Evolutionary conservation across 2,888 invertebrate species (phyloP).

Genomic region (Gibbula magus): DNA sequence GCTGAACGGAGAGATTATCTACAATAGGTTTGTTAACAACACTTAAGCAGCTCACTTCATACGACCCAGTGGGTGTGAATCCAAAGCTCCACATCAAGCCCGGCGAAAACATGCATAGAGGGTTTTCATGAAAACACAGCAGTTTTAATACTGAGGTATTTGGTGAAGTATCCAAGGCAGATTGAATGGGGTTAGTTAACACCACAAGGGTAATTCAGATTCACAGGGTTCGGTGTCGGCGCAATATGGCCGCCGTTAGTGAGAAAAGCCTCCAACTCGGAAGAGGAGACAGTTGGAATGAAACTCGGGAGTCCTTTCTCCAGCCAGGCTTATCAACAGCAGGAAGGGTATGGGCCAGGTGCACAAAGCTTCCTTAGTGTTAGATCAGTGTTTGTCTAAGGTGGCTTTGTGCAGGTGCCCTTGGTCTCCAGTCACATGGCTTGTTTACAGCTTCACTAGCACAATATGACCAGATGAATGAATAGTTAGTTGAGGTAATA

Average conservation of each 20-base stretch:
- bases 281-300: slow-evolving; percentile 9
- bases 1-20: background rate
- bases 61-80: background rate
- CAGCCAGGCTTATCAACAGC: background rate
- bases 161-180: slow-evolving; percentile 15
- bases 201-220: background rate
- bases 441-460: too few species aligned
- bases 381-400: too few species aligned
- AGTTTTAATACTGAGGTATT: slow-evolving; percentile 13
- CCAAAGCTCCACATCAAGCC: slow-evolving; percentile 1
- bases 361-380: too few species aligned
- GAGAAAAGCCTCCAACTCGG: background rate
- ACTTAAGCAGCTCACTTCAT: background rate
- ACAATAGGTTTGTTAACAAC: background rate
- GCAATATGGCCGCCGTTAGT: background rate
- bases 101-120: slow-evolving; percentile 9
- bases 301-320: background rate
- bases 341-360: background rate
- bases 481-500: too few species aligned
- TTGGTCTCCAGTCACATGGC: too few species aligned
- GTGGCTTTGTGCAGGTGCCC: too few species aligned
- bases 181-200: background rate
- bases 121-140: slow-evolving; percentile 9
- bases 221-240: background rate
- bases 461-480: too few species aligned